Conservation (phyloP, 2,888 invertebrate species). For the Clivina fossor region DNA sequence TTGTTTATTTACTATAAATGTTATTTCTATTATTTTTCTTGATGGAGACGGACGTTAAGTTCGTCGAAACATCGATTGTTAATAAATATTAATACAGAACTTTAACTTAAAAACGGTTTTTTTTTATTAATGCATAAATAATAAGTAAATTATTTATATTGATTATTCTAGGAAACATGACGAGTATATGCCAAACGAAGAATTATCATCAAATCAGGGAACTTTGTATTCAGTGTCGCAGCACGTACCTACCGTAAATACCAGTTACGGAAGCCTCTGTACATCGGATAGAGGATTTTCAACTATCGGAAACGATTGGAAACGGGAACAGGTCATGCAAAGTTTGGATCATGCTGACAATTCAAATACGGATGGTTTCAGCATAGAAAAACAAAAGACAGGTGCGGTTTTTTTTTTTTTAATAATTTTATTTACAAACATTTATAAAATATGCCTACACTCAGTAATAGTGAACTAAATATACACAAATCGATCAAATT, state of each 20-base stretch:
- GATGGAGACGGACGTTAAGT: too few species aligned
- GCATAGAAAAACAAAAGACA: conserved; percentile 46
- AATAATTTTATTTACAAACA: too few species aligned
- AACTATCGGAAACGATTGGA: conserved; percentile 34
- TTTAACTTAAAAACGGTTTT: too few species aligned
- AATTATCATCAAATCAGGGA: conserved; percentile 46
- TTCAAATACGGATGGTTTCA: conserved; percentile 41
- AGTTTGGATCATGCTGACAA: conserved; percentile 45
- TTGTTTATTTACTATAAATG: too few species aligned
- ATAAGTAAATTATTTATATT: conserved; percentile 10
- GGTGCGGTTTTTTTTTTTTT: too few species aligned
- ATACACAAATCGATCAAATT: too few species aligned
- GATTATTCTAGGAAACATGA: conserved; percentile 41
- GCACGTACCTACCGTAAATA: conserved; percentile 56
- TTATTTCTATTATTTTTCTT: too few species aligned
- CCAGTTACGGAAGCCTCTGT: conserved; percentile 47
- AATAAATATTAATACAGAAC: too few species aligned
- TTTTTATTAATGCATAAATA: too few species aligned
- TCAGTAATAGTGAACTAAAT: too few species aligned
- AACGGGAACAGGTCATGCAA: conserved; percentile 45
- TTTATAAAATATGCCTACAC: too few species aligned
- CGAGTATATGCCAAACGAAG: conserved; percentile 47
- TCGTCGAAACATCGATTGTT: too few species aligned
- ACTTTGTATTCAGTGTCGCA: conserved; percentile 63
- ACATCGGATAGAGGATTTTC: conserved; percentile 42